These are phyloP conservation scores for Pyrrhia umbra DNA, from an alignment of 2,888 invertebrate species.

Conservation along the genomic window DNA sequence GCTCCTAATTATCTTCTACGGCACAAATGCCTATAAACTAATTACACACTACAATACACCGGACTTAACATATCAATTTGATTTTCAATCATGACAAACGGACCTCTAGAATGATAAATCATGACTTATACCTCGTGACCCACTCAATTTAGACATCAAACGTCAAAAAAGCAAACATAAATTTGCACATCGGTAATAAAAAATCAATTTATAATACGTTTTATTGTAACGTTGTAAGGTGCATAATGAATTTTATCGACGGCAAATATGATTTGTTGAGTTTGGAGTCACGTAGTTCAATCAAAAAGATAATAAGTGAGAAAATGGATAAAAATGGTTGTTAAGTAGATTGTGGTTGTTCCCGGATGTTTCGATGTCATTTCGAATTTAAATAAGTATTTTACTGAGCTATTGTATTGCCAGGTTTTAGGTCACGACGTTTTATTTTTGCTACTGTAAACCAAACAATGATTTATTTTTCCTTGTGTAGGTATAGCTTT, in stretches of 20 bases:
- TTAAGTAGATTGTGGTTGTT: conserved; percentile 46
- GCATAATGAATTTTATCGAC: conserved; percentile 36
- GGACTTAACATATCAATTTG: conserved; percentile 62
- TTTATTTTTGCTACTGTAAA: conserved; percentile 27
- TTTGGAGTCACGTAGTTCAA: conserved; percentile 63
- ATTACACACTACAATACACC: conserved; percentile 58
- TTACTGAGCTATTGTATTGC: conserved; percentile 21
- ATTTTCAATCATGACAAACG: conserved; percentile 55
- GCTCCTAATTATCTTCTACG: conserved; percentile 45
- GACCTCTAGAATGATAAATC: conserved; percentile 43
- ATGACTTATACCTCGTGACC: conserved; percentile 47
- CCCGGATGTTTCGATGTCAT: conserved; percentile 23
- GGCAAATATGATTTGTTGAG: conserved; percentile 32
- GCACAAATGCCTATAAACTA: conserved; percentile 51
- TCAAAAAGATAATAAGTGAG: conserved; percentile 60
- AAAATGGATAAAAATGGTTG: conserved; percentile 59
- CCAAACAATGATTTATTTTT: neutral
- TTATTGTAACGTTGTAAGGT: conserved; percentile 46
- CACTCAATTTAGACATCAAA: conserved; percentile 60
- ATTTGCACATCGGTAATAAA: conserved; percentile 13
- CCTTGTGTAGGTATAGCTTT: neutral
- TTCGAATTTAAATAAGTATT: conserved; percentile 36
- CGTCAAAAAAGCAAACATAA: conserved; percentile 53
- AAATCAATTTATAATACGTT: conserved; percentile 41
- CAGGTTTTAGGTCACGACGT: conserved; percentile 48